Base-by-base conservation (phyloP, 1,140 invertebrate species). In the Aphelenchoides besseyi region DNA sequence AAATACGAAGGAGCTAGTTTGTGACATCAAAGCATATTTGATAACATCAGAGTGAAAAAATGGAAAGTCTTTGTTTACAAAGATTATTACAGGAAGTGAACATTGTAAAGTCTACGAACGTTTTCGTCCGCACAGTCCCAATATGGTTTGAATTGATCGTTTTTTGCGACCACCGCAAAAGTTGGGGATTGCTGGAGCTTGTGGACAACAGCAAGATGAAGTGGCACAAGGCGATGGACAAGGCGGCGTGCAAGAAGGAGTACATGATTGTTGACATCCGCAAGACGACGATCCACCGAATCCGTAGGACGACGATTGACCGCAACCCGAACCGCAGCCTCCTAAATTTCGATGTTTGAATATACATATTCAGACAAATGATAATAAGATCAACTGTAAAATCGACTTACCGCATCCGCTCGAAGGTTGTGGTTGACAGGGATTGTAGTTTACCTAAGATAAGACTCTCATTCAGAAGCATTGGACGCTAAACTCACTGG, bases 41-140 rank as follows among this genome's bases (percentile, higher is more conserved):
- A n/a, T n/a, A n/a, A n/a, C n/a, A n/a, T n/a, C n/a, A 48, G 23
- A 48, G 41, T 23, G 41, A 23, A 23, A 16, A 48, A 48, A 48
- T 16, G 41, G 41, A 48, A 16, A 12, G 41, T 48, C 41, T 12
- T 48, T 23, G 23, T 48, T 23, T 23, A 48, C 41, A 48, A 48
- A 23, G 23, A 48, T 48, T n/a, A n/a, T n/a, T n/a, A n/a, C n/a
- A 48, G 23, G 23, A 48, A 48, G 41, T 16, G 41, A 12, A 48
- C 41, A 48, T 48, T 48, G n/a, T n/a, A n/a, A n/a, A n/a, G n/a
- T n/a, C n/a, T n/a, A 48, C 48, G 55, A 61, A 1, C 75, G 75
- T 32, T 73, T 12, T 52, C 61, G 61, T 5, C 55, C 55, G 18
- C 55, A 59, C 5, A 59, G 5, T 59, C 55, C 55, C 55, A 59